phyloP scores from a whole-genome alignment of 2,113 vertebrate genomes.

The Sapajus apella region DNA sequence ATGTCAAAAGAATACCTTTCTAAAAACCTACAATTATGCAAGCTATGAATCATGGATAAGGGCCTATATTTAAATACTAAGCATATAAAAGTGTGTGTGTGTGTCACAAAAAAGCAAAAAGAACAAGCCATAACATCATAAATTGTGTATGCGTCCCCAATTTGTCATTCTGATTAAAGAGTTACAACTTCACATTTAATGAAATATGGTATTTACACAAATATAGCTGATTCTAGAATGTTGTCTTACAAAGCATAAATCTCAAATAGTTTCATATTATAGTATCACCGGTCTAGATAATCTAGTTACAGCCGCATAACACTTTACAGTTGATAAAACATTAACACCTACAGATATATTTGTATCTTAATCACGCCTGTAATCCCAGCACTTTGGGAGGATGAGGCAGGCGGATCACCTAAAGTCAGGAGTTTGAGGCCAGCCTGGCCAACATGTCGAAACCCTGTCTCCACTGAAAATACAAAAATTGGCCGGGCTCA shows the following conservation, averaged over 20 bases:
- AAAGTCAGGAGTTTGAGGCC: too few species aligned
- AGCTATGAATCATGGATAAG: background rate
- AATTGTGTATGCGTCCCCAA: background rate
- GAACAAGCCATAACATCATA: background rate
- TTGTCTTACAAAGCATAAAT: background rate
- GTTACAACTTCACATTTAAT: background rate
- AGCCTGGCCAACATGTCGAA: too few species aligned
- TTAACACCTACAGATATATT: background rate
- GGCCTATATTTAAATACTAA: background rate
- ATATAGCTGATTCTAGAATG: background rate
- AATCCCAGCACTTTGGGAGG: too few species aligned
- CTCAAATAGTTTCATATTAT: background rate
- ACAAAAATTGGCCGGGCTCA: too few species aligned
- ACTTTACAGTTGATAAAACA: background rate
- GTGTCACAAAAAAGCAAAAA: background rate
- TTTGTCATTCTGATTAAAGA: background rate
- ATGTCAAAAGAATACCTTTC: background rate
- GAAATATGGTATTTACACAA: background rate
- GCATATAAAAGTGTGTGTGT: background rate
- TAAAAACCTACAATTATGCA: background rate
- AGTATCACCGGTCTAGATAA: background rate
- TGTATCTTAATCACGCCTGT: background rate
- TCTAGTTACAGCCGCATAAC: background rate
- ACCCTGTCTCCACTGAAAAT: too few species aligned
- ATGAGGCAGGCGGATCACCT: too few species aligned